Base-by-base conservation (phyloP, 1,140 invertebrate species). In the Micrasema minimum region DNA sequence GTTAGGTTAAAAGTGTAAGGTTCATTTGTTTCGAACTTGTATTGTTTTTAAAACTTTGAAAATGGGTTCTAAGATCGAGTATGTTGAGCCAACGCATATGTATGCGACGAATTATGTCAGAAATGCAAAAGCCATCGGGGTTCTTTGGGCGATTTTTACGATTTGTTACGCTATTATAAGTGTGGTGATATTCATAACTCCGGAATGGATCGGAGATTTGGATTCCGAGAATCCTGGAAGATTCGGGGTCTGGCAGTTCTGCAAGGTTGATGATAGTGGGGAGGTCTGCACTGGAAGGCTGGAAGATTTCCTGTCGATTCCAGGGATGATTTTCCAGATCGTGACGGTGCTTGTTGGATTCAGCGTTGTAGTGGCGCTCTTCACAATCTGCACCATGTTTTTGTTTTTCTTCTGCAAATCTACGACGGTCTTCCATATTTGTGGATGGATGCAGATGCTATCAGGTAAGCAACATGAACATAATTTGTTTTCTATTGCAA, bases 101-200 rank as follows among this genome's bases (percentile, higher is more conserved):
- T 94, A 96, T 81, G 93, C 93, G 57, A 93, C 93, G 18, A 96
- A 94, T 82, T 98, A 98, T 82, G 92, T 96, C 45, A 88, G 96
- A 77, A 98, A 98, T 87, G 96, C 94, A 50, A 95, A 96, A 85
- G 96, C 96, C 41, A 96, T 99, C 64, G 96, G 95, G 43, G 95
- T 99, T 14, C 86, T 98, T 48, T 99, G 97, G 97, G 96, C 92
- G 18, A 94, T 98, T 75, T 98, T 99, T 80, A 93, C 94, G 61
- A 93, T 98, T 78, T 98, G 96, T 83, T 98, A 96, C 82, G 94
- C 95, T 55, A 98, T 99, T 76, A 97, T 99, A 77, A 91, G 92
- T 65, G 90, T 96, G 66, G 95, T 99, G 14, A 93, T 96, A 0
- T 97, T 99, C 80, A 90, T 98, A 14, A 97, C 97, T 62, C 96